phyloP scores from a whole-genome alignment of 2,888 invertebrate genomes.

The Drosophila tripunctata region DNA sequence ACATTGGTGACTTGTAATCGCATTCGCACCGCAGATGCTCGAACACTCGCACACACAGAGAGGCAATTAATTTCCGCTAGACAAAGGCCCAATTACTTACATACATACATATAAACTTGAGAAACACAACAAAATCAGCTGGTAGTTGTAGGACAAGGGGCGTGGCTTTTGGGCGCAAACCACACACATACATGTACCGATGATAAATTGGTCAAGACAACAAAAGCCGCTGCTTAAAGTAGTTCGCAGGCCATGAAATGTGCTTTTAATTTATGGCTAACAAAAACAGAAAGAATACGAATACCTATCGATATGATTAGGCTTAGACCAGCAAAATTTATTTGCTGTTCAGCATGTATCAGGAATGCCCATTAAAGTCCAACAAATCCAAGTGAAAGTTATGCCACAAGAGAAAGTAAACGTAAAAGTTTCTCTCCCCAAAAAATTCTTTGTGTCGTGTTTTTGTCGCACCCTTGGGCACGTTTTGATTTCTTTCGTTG shows the following conservation, averaged over 20 bases:
- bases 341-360: slow-evolving; percentile 16
- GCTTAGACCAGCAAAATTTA: slow-evolving; percentile 23
- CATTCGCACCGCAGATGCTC: slow-evolving; percentile 54
- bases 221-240: slow-evolving; percentile 35
- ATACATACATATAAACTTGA: too few species aligned
- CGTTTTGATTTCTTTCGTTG: slow-evolving; percentile 58
- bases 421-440: slow-evolving; percentile 57
- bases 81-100: slow-evolving; percentile 58
- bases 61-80: slow-evolving; percentile 72
- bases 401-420: slow-evolving; percentile 8
- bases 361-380: slow-evolving; percentile 40
- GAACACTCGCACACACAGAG: slow-evolving; percentile 33
- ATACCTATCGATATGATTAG: slow-evolving; percentile 9
- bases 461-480: slow-evolving; percentile 48
- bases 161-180: slow-evolving; percentile 10
- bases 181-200: background rate
- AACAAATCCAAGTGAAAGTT: slow-evolving; percentile 35
- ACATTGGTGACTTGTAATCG: slow-evolving; percentile 27
- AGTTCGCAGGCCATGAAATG: slow-evolving; percentile 23
- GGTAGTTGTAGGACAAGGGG: slow-evolving; percentile 52
- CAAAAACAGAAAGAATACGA: background rate
- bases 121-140: slow-evolving; percentile 14
- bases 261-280: slow-evolving; percentile 44
- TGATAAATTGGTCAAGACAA: slow-evolving; percentile 41
- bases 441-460: slow-evolving; percentile 17